These are phyloP conservation scores for Salvelinus namaycush DNA, from an alignment of 2,113 vertebrate genomes.

Conservation along the genomic window DNA sequence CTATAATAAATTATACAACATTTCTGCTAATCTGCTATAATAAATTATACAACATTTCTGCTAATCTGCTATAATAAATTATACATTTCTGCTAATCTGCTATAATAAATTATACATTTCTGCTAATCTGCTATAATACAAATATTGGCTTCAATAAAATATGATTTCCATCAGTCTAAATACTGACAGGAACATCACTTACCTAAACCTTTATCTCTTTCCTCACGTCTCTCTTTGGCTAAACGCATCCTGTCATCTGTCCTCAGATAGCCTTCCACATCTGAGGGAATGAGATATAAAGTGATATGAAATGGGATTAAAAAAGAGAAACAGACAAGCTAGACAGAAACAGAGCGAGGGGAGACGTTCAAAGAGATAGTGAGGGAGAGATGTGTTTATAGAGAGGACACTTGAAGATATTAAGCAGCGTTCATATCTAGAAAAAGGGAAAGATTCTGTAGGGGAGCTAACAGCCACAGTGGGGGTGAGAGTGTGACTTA, in stretches of 20 bases:
- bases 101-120: no score
- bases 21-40: no score
- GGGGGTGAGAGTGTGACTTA: conserved; percentile 55
- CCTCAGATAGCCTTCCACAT: conserved; percentile 85
- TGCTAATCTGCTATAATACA: neutral
- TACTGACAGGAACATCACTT: conserved; percentile 54
- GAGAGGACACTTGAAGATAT: neutral
- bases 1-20: no score
- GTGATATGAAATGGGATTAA: neutral
- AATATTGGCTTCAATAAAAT: neutral
- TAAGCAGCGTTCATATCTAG: neutral
- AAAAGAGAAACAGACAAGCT: neutral
- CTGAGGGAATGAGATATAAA: conserved; percentile 58
- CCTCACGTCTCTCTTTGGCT: conserved; percentile 93
- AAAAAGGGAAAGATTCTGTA: neutral
- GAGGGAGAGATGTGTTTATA: neutral
- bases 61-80: no score
- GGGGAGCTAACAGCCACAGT: neutral
- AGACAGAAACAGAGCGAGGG: neutral
- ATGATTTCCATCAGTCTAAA: neutral
- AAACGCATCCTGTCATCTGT: conserved; percentile 93
- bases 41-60: no score
- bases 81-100: no score
- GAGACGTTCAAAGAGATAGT: neutral
- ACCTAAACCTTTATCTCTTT: conserved; percentile 92